Evolutionary conservation across 2,888 invertebrate genomes (phyloP).

Genomic region (Salticus scenicus): DNA sequence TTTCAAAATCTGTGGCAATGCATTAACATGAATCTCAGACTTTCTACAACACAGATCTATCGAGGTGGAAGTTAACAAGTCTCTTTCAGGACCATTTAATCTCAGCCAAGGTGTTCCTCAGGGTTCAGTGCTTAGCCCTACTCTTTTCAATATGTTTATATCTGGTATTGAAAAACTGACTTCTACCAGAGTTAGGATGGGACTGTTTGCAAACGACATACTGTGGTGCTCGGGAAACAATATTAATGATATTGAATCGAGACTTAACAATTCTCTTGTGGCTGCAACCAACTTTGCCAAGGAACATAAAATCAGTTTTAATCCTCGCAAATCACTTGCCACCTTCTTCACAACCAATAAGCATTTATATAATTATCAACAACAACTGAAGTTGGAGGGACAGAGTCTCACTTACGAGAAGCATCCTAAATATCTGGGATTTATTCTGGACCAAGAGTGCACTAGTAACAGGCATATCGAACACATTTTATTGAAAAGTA

Average conservation of each 20-base stretch:
- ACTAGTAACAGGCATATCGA: conserved; percentile 1
- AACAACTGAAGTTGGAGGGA: background rate
- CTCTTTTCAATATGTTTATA: background rate
- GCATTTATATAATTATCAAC: background rate
- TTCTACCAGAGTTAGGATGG: conserved; percentile 5
- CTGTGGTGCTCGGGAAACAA: background rate
- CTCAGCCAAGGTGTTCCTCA: background rate
- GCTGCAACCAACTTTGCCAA: conserved; percentile 5
- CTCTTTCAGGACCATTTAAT: background rate
- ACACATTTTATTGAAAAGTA: background rate
- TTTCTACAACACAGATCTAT: conserved; percentile 1
- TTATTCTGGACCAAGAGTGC: background rate
- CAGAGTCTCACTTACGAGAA: background rate
- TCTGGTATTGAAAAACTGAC: conserved; percentile 1
- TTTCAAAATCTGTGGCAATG: background rate
- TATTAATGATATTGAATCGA: conserved; percentile 7
- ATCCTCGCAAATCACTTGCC: background rate
- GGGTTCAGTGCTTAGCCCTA: conserved; percentile 20
- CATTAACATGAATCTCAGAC: background rate
- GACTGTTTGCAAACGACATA: conserved; percentile 11
- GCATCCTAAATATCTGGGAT: background rate
- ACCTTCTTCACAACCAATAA: background rate
- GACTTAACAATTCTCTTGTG: background rate
- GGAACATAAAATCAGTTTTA: background rate
- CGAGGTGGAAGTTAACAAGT: background rate